Percentiles rank a stretch among this genome's conserved stretches.
Conservation (phyloP, 1,140 invertebrate genomes). For the Holotrichia oblita region DNA sequence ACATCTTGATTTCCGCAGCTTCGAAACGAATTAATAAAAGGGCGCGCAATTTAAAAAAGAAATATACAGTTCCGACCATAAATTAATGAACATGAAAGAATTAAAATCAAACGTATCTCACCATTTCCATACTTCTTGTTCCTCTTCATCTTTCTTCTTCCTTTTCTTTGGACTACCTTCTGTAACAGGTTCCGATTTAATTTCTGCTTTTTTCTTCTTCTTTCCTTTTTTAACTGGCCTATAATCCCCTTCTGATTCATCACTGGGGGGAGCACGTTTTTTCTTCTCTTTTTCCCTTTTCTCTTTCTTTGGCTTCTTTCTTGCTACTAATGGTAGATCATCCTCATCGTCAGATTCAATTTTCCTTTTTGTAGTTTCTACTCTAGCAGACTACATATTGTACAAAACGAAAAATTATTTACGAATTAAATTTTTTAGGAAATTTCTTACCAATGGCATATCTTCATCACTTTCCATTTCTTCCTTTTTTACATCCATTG, state of each 20-base stretch:
- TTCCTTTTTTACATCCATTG: conserved; percentile 56
- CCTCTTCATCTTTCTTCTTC: conserved; percentile 84
- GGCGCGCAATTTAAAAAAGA: neutral
- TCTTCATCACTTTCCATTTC: conserved; percentile 77
- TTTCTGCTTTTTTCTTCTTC: conserved; percentile 61
- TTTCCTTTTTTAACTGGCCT: conserved; percentile 67
- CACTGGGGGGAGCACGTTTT: conserved; percentile 66
- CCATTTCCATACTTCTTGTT: conserved; percentile 94
- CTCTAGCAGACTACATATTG: conserved; percentile 57
- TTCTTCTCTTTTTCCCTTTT: conserved; percentile 70
- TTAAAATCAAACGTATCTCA: conserved; percentile 61
- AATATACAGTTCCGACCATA: neutral
- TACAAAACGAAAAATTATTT: neutral
- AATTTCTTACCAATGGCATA: conserved; percentile 73
- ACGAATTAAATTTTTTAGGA: neutral
- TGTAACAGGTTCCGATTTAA: conserved; percentile 47
- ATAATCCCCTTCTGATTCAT: conserved; percentile 70
- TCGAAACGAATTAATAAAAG: neutral
- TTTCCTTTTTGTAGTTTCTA: conserved; percentile 61
- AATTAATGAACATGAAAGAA: neutral
- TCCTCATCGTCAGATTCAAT: conserved; percentile 69
- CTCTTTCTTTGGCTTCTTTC: conserved; percentile 78
- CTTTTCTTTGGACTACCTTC: conserved; percentile 65
- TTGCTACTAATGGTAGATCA: conserved; percentile 72
- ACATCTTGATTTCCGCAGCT: too few relatives aligned